Conservation (phyloP, 2,797 vertebrate genomes). For the Esox lucius region DNA sequence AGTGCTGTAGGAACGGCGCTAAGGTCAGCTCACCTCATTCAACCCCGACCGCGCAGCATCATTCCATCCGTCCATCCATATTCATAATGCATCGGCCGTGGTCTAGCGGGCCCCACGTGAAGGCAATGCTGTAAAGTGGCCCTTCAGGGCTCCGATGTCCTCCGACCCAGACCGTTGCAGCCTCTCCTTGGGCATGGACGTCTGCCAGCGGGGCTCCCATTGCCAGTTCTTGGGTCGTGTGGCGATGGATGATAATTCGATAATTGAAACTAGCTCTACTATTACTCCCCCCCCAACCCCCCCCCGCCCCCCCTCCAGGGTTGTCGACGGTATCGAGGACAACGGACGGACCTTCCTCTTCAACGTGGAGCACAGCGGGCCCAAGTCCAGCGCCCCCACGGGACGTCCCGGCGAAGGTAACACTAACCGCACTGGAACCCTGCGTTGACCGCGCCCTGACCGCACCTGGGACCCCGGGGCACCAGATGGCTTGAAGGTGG, state of each 20-base stretch:
- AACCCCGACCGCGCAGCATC: constrained; percentile 9
- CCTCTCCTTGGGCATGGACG: constrained; percentile 43
- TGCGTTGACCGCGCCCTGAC: not conserved
- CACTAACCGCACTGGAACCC: constrained; percentile 47
- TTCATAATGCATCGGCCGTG: constrained; percentile 65
- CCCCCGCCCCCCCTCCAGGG: constrained; percentile 64
- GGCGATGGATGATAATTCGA: constrained; percentile 37
- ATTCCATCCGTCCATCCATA: constrained; percentile 47
- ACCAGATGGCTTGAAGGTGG: constrained; percentile 58
- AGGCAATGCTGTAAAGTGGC: constrained; percentile 44
- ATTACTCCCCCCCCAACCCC: constrained; percentile 51
- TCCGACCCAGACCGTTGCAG: constrained; percentile 38
- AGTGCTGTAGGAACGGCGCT: constrained; percentile 47
- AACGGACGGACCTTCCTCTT: constrained; percentile 83
- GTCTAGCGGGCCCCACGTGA: constrained; percentile 43
- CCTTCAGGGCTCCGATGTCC: constrained; percentile 58
- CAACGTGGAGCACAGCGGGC: constrained; percentile 69
- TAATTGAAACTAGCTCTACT: constrained; percentile 68
- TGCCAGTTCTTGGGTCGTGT: constrained; percentile 44
- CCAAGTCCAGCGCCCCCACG: constrained; percentile 47
- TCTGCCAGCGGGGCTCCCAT: constrained; percentile 62
- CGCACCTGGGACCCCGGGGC: constrained; percentile 30
- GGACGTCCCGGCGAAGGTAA: constrained; percentile 61
- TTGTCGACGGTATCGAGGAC: constrained; percentile 94
- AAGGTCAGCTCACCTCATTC: constrained; percentile 41